phyloP scores from a whole-genome alignment of 2,113 vertebrate species.

The Stomatorhinus ivindoensis region DNA sequence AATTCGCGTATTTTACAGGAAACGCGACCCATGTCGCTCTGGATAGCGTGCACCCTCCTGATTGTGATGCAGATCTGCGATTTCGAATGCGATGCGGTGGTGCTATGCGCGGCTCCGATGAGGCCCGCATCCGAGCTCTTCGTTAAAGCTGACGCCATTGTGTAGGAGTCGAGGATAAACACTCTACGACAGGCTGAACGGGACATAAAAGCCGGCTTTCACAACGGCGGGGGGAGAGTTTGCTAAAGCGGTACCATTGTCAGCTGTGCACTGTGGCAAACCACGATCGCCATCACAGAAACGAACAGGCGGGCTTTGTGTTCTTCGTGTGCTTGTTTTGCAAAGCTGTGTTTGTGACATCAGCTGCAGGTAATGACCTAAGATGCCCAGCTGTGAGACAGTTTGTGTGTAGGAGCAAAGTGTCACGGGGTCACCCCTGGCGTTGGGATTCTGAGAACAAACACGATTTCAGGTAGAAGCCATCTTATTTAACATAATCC shows the following conservation, averaged over 20 bases:
- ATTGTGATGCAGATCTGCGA: neutral
- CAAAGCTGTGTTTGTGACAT: neutral
- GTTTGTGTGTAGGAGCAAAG: neutral
- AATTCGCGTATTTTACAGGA: neutral
- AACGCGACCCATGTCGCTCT: neutral
- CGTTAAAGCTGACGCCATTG: constrained; percentile 9
- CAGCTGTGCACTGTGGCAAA: constrained; percentile 17
- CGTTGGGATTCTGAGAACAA: neutral
- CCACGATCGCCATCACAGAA: neutral
- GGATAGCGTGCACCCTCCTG: neutral
- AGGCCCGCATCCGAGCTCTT: neutral
- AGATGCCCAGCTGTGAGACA: neutral
- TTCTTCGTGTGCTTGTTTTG: neutral
- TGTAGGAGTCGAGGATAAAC: constrained; percentile 19
- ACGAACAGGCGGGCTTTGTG: neutral
- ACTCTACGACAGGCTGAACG: constrained; percentile 21
- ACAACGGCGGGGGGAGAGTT: neutral
- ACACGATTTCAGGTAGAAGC: neutral
- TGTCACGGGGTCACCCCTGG: neutral
- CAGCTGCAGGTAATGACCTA: neutral
- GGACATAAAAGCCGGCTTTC: constrained; percentile 28
- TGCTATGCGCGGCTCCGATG: neutral
- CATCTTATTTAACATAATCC: neutral
- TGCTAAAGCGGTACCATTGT: constrained; percentile 25
- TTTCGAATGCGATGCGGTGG: neutral